Percentiles rank a stretch among this genome's conserved stretches.
Evolutionary conservation across 2,888 invertebrate genomes (phyloP).

Genomic region (Pyrgus malvae): DNA sequence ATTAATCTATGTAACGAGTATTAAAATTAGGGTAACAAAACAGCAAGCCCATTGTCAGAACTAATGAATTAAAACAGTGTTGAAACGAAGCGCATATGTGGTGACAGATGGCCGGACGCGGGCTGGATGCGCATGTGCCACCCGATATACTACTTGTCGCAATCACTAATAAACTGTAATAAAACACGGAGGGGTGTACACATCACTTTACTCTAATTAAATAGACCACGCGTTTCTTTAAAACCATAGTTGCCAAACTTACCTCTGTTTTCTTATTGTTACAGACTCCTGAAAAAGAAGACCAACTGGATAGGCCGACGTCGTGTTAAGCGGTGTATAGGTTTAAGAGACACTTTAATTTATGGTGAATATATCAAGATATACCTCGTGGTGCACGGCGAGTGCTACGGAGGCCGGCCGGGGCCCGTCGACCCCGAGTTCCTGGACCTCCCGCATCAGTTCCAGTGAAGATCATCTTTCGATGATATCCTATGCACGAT

Average conservation of each 20-base stretch:
- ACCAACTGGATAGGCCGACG: slow-evolving; percentile 82
- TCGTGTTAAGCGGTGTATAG: slow-evolving; percentile 66
- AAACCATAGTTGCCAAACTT: slow-evolving; percentile 37
- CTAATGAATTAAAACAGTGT: slow-evolving; percentile 78
- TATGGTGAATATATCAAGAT: slow-evolving; percentile 63
- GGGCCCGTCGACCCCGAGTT: slow-evolving; percentile 20
- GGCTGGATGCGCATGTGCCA: slow-evolving; percentile 66
- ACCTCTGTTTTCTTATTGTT: slow-evolving; percentile 68
- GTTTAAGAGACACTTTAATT: slow-evolving; percentile 64
- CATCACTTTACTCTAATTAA: slow-evolving; percentile 31
- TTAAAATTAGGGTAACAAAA: slow-evolving; percentile 53
- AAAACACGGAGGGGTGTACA: slow-evolving; percentile 43
- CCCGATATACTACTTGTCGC: slow-evolving; percentile 66
- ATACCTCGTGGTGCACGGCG: slow-evolving; percentile 61
- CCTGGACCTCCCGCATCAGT: slow-evolving; percentile 51
- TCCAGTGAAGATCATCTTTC: slow-evolving; percentile 71
- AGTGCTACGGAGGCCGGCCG: slow-evolving; percentile 37
- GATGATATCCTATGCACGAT: slow-evolving; percentile 79
- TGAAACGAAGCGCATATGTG: slow-evolving; percentile 71
- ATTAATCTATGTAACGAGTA: slow-evolving; percentile 25
- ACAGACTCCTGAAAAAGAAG: slow-evolving; percentile 84
- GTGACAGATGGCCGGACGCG: slow-evolving; percentile 76
- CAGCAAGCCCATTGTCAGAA: slow-evolving; percentile 60
- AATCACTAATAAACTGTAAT: slow-evolving; percentile 58
- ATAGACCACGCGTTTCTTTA: neutral